These are phyloP conservation scores for Homarus americanus DNA, from an alignment of 1,140 invertebrate genomes.

Conservation along the genomic window DNA sequence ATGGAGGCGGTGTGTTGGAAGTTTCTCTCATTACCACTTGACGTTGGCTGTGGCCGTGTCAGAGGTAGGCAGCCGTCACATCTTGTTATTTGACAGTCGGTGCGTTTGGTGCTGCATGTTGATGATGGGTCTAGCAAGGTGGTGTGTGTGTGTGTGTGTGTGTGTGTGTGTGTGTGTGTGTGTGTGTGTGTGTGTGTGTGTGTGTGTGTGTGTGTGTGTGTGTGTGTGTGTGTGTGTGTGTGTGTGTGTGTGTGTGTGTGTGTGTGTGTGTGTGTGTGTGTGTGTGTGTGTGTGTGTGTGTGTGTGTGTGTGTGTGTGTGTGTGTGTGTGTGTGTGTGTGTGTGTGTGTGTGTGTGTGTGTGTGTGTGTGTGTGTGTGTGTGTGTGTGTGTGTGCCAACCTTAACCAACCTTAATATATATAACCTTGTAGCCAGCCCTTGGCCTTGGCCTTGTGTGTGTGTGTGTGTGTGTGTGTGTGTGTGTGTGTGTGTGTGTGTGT, in stretches of 20 bases:
- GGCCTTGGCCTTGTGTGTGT: not conserved
- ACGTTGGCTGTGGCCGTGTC: no score
- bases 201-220: not conserved
- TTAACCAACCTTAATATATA: conserved; percentile 10
- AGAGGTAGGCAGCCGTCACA: no score
- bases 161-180: conserved; percentile 17
- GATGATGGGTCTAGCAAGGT: not conserved
- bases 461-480: conserved; percentile 33
- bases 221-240: no score
- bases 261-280: not conserved
- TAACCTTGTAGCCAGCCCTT: not conserved
- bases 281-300: no score
- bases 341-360: not conserved
- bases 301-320: no score
- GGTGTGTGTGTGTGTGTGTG: conserved; percentile 11
- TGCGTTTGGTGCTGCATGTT: not conserved
- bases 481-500: conserved; percentile 27
- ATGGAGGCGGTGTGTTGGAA: no score
- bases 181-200: not conserved
- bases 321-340: no score
- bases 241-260: conserved; percentile 1
- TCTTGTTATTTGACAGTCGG: no score
- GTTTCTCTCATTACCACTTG: no score
- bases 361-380: conserved; percentile 6
- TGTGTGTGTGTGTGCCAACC: no score